These are phyloP conservation scores for Hemistola chrysoprasaria DNA, from an alignment of 2,888 invertebrate species.

Conservation along the genomic window DNA sequence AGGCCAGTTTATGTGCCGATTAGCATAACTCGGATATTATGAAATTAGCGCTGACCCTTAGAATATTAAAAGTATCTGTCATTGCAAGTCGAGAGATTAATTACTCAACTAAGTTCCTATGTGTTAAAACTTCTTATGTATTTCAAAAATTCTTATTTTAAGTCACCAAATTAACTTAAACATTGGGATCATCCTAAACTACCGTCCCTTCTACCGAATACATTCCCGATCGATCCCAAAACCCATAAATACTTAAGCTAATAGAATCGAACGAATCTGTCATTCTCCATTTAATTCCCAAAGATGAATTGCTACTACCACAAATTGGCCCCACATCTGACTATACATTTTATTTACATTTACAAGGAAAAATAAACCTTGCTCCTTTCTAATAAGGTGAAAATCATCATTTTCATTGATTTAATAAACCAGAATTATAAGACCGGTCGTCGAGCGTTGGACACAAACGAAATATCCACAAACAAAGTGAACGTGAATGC, in stretches of 20 bases:
- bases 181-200: no score
- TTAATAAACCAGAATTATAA: slow-evolving; percentile 18
- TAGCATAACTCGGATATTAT: no score
- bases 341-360: slow-evolving; percentile 33
- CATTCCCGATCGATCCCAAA: slow-evolving; percentile 28
- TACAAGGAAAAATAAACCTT: slow-evolving; percentile 27
- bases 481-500: neutral
- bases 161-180: no score
- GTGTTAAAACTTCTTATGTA: no score
- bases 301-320: slow-evolving; percentile 67
- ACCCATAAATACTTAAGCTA: slow-evolving; percentile 33
- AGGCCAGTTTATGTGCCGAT: no score
- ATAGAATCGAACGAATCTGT: slow-evolving; percentile 57
- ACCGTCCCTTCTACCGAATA: no score
- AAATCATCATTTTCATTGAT: slow-evolving; percentile 5
- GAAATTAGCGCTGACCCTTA: no score
- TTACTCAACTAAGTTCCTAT: no score
- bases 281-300: slow-evolving; percentile 55
- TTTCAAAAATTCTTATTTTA: no score
- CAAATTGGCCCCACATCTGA: slow-evolving; percentile 61
- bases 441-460: slow-evolving; percentile 14
- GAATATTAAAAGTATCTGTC: no score
- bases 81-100: no score
- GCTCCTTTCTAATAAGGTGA: slow-evolving; percentile 8
- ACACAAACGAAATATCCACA: neutral